phyloP scores from a whole-genome alignment of 2,797 vertebrate genomes.

The Enteromius mattozi region DNA sequence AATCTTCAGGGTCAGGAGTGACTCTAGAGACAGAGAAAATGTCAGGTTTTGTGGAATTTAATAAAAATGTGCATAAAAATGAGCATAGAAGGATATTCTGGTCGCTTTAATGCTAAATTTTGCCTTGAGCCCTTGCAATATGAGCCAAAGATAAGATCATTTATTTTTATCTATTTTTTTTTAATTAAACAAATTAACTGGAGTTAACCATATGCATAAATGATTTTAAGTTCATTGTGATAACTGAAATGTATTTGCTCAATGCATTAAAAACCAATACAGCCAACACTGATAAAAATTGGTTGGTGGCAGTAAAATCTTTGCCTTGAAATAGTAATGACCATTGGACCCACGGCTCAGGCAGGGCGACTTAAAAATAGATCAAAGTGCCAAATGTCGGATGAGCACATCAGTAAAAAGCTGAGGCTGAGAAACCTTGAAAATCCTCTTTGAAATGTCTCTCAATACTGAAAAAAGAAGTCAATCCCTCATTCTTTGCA shows the following conservation, averaged over 20 bases:
- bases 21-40: conserved; percentile 68
- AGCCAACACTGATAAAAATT: background rate
- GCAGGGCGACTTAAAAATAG: conserved; percentile 65
- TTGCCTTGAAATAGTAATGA: conserved; percentile 74
- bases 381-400: conserved; percentile 59
- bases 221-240: background rate
- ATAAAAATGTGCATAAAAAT: background rate
- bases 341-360: conserved; percentile 54
- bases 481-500: background rate
- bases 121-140: background rate
- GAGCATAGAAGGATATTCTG: background rate
- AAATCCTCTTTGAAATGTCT: background rate
- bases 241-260: background rate
- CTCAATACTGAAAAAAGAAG: background rate
- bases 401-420: conserved; percentile 18
- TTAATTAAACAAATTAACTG: background rate
- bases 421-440: conserved; percentile 12
- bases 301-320: conserved; percentile 31
- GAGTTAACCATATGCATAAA: background rate
- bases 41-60: background rate
- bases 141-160: background rate
- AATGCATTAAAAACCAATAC: background rate
- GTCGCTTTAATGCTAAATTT: background rate
- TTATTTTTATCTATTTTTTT: background rate
- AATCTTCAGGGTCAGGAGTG: conserved; percentile 87